A percentile compares a stretch with the other conserved stretches of the same genome.
Conservation (phyloP, 1,140 invertebrate genomes). For the Trissolcus basalis region DNA sequence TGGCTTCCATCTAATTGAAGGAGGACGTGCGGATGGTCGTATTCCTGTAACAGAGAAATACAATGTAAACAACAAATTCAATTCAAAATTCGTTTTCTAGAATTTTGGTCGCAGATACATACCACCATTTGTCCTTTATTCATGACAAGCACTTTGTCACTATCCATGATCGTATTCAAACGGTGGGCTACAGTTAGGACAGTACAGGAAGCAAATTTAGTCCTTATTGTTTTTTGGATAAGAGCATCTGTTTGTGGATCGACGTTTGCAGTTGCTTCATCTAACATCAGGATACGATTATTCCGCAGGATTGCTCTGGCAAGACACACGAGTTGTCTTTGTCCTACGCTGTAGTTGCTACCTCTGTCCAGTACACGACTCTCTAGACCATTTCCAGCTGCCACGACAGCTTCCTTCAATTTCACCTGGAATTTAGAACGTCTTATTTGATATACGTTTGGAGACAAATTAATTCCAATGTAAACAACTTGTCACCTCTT, state of each 20-base stretch:
- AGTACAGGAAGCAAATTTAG: slow-evolving; percentile 76
- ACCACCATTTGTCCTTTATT: slow-evolving; percentile 74
- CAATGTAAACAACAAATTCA: background rate
- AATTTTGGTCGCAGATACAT: slow-evolving; percentile 48
- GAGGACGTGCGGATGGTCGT: slow-evolving; percentile 79
- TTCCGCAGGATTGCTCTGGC: slow-evolving; percentile 82
- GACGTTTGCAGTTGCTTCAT: slow-evolving; percentile 88
- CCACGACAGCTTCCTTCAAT: slow-evolving; percentile 69
- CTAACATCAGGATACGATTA: slow-evolving; percentile 82
- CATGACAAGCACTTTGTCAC: slow-evolving; percentile 82
- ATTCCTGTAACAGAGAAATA: slow-evolving; percentile 76
- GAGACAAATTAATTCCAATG: background rate
- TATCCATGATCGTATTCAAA: slow-evolving; percentile 77
- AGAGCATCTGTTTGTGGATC: slow-evolving; percentile 79
- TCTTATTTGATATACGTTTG: background rate
- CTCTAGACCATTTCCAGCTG: slow-evolving; percentile 73
- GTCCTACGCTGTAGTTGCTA: slow-evolving; percentile 82
- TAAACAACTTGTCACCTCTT: slow-evolving; percentile 69
- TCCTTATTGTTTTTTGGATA: slow-evolving; percentile 76
- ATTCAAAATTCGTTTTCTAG: background rate
- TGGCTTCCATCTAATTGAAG: slow-evolving; percentile 74
- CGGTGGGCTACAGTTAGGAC: slow-evolving; percentile 82
- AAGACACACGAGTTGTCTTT: slow-evolving; percentile 83
- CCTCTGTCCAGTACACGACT: slow-evolving; percentile 80
- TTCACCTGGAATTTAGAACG: slow-evolving; percentile 67